A percentile compares a stretch with the other conserved stretches of the same genome.
Conservation (phyloP, 2,113 vertebrate genomes). For the Syrmaticus mikado region DNA sequence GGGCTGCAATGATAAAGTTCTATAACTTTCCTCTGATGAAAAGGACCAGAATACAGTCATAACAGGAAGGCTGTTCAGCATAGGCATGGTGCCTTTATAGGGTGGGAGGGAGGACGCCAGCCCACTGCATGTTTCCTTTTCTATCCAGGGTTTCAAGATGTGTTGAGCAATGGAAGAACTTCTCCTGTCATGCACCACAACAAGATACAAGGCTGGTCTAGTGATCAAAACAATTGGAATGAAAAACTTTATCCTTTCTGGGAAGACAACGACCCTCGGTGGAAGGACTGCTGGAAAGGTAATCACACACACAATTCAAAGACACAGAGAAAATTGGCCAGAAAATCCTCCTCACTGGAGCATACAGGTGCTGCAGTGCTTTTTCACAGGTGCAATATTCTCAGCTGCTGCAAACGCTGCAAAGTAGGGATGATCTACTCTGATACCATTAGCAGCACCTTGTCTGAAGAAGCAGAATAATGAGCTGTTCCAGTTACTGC, state of each 20-base stretch:
- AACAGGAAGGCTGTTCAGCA: neutral
- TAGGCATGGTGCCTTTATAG: neutral
- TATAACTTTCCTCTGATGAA: rapidly evolving
- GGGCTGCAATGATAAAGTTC: neutral
- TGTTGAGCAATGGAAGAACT: conserved; percentile 66
- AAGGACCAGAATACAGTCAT: neutral
- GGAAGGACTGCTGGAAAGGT: conserved; percentile 83
- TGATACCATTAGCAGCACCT: neutral
- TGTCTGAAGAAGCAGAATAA: neutral
- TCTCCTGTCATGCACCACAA: conserved; percentile 20
- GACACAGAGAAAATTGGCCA: neutral
- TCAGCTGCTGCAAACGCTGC: neutral
- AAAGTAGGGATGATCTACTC: neutral
- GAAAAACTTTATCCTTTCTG: conserved; percentile 89
- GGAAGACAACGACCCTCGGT: conserved; percentile 75
- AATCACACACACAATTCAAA: neutral
- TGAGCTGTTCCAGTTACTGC: neutral
- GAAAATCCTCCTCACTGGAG: neutral
- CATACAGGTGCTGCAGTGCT: neutral
- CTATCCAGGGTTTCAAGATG: conserved; percentile 75
- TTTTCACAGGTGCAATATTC: neutral
- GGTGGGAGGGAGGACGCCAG: neutral
- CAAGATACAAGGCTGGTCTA: conserved; percentile 77
- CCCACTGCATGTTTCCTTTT: neutral
- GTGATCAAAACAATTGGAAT: conserved; percentile 89